These are phyloP conservation scores for Beris chalybata DNA, from an alignment of 2,888 invertebrate species.

Conservation along the genomic window DNA sequence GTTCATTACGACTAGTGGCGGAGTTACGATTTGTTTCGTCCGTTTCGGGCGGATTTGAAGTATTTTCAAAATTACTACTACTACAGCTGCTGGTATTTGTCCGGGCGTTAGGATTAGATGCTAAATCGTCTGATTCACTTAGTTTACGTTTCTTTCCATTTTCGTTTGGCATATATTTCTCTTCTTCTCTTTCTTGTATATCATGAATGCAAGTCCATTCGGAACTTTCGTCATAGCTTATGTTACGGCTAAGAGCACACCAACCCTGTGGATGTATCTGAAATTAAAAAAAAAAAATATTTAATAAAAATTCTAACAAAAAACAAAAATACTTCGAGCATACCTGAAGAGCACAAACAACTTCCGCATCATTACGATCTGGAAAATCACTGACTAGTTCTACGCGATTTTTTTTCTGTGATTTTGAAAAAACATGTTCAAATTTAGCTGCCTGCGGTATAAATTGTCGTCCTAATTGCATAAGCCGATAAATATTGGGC, in stretches of 20 bases:
- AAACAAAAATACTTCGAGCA: conserved; percentile 25
- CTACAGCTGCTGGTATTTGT: conserved; percentile 31
- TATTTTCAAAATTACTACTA: conserved; percentile 37
- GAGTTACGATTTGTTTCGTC: conserved; percentile 1
- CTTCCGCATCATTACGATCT: conserved; percentile 80
- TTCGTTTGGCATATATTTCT: conserved; percentile 29
- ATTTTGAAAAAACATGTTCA: conserved; percentile 77
- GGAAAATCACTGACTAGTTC: conserved; percentile 93
- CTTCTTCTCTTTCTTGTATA: conserved; percentile 69
- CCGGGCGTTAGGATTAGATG: neutral
- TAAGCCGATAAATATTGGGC: conserved; percentile 86
- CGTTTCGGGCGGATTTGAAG: conserved; percentile 10
- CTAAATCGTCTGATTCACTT: conserved; percentile 41
- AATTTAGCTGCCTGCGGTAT: conserved; percentile 79
- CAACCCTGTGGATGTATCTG: conserved; percentile 89
- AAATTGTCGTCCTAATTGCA: conserved; percentile 82
- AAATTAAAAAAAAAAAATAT: conserved; percentile 42
- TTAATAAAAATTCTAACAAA: neutral
- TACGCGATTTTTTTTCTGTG: conserved; percentile 76
- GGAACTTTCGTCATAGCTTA: conserved; percentile 80
- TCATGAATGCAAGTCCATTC: conserved; percentile 97
- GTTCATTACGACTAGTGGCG: conserved; percentile 40
- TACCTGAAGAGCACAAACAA: conserved; percentile 83
- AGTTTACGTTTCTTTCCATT: conserved; percentile 42
- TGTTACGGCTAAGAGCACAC: conserved; percentile 85